phyloP scores from a whole-genome alignment of 92 coral and sea anemone genomes.

The Actinostola sp. region DNA sequence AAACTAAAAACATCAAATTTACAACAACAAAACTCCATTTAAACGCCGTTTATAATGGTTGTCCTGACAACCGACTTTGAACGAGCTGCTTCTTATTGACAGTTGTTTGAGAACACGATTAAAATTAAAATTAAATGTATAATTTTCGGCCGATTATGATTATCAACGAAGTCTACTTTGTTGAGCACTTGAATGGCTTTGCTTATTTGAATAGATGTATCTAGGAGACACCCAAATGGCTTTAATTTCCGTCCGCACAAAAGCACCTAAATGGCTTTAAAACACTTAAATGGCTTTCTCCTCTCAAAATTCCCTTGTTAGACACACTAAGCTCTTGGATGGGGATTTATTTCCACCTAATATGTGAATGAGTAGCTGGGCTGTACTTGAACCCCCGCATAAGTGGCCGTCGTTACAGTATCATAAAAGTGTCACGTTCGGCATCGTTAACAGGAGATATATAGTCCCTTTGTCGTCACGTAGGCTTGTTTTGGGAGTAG shows the following conservation, averaged over 20 bases:
- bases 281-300: conserved; percentile 18
- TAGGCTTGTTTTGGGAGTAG: too few relatives aligned
- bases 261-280: conserved; percentile 10
- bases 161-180: too few relatives aligned
- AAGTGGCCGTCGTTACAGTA: too few relatives aligned
- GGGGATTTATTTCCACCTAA: conserved; percentile 13
- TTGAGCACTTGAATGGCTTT: neutral
- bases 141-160: too few relatives aligned
- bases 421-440: neutral
- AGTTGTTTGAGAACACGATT: too few relatives aligned
- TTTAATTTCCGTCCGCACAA: conserved; percentile 20
- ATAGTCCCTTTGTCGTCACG: neutral
- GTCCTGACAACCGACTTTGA: too few relatives aligned
- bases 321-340: conserved; percentile 6
- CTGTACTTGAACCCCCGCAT: too few relatives aligned
- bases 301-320: conserved; percentile 8
- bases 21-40: too few relatives aligned
- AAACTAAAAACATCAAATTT: too few relatives aligned
- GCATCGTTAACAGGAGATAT: neutral
- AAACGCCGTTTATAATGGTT: too few relatives aligned
- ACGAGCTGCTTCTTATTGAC: too few relatives aligned
- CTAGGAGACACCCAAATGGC: conserved; percentile 17
- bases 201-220: conserved; percentile 3
- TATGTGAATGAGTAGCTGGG: neutral
- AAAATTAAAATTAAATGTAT: too few relatives aligned